Percentiles rank a stretch among this genome's conserved stretches.
phyloP scores from a whole-genome alignment of 2,888 invertebrate species.

The Metallyticus violacea region DNA sequence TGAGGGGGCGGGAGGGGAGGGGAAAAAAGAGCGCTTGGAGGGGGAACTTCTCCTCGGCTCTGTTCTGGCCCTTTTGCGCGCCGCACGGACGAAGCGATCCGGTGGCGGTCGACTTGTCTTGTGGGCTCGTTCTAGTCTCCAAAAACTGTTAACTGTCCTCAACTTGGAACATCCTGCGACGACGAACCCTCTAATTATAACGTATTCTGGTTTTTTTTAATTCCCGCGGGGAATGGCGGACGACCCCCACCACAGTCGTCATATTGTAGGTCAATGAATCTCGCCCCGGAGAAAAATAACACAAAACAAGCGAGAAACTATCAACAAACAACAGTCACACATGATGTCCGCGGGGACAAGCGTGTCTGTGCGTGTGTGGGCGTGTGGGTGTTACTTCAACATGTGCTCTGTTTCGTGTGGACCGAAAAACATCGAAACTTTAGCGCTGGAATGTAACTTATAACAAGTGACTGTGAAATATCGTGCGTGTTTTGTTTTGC shows the following conservation, averaged over 20 bases:
- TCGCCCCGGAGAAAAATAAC: too few species aligned
- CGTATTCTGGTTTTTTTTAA: too few species aligned
- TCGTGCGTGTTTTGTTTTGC: neutral
- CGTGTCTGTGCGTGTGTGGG: neutral
- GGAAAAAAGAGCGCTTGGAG: slow-evolving; percentile 10
- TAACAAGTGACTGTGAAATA: neutral
- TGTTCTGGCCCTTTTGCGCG: neutral
- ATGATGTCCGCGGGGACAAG: neutral
- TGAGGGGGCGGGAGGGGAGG: slow-evolving; percentile 39
- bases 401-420: neutral
- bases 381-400: too few species aligned
- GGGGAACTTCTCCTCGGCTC: slow-evolving; percentile 9
- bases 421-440: neutral
- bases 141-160: neutral
- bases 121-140: neutral
- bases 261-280: neutral
- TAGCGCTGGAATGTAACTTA: too few species aligned
- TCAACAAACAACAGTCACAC: too few species aligned
- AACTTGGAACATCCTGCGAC: neutral
- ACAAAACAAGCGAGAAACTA: too few species aligned
- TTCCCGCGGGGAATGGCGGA: too few species aligned
- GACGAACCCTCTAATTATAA: too few species aligned
- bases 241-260: neutral
- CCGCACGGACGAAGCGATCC: neutral
- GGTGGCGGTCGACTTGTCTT: neutral